phyloP scores from a whole-genome alignment of 2,888 invertebrate species.

The Parnassius orleans region DNA sequence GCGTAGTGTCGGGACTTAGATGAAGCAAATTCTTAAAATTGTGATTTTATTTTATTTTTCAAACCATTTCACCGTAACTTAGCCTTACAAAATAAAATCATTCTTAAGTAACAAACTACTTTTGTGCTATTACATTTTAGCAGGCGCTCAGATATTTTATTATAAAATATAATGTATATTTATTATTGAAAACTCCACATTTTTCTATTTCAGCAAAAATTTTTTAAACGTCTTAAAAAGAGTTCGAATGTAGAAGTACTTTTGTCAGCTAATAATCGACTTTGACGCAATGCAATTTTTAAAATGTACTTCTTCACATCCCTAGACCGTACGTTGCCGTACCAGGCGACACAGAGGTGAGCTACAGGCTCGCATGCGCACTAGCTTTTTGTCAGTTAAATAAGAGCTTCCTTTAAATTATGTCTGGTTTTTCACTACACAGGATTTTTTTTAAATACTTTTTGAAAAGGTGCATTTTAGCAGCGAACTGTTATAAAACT shows the following conservation, averaged over 20 bases:
- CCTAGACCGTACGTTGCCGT: slow-evolving; percentile 38
- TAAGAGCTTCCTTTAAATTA: slow-evolving; percentile 8
- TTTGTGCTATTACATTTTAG: slow-evolving; percentile 6
- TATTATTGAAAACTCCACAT: too few relatives aligned
- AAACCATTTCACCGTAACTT: too few relatives aligned
- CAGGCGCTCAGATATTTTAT: slow-evolving; percentile 5
- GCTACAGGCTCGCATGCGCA: slow-evolving; percentile 19
- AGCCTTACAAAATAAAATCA: too few relatives aligned
- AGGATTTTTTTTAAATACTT: slow-evolving; percentile 6
- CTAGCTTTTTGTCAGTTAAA: slow-evolving; percentile 12
- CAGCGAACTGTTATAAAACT: too few relatives aligned
- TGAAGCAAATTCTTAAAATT: slow-evolving; percentile 20
- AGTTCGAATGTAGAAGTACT: too few relatives aligned
- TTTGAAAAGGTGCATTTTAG: too few relatives aligned
- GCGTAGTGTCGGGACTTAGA: slow-evolving; percentile 35
- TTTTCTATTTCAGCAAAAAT: too few relatives aligned
- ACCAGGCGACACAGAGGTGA: slow-evolving; percentile 35
- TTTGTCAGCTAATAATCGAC: too few relatives aligned
- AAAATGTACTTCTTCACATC: slow-evolving; percentile 33
- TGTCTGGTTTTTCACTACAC: not conserved
- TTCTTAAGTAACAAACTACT: not conserved
- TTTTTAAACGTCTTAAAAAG: too few relatives aligned
- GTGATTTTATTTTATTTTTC: not conserved
- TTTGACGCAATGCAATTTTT: not conserved
- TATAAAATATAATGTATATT: not conserved